Conservation (phyloP, 2,113 vertebrate species). For the Nyctibius bracteatus region DNA sequence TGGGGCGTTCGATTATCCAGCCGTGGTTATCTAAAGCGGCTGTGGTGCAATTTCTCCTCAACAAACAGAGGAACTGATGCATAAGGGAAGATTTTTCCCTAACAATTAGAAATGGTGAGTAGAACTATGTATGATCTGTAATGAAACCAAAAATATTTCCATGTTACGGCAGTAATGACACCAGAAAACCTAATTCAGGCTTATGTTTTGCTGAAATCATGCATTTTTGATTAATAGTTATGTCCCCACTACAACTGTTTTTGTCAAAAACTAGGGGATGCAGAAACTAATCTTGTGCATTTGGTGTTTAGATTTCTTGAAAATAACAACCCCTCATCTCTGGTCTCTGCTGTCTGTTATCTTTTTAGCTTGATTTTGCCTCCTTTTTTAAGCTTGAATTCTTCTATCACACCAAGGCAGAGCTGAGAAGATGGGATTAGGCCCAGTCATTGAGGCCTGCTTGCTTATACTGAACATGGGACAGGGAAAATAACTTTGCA, state of each 20-base stretch:
- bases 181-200: background rate
- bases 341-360: background rate
- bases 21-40: background rate
- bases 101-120: background rate
- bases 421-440: background rate
- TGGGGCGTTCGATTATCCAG: background rate
- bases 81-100: background rate
- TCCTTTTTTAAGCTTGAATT: background rate
- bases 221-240: background rate
- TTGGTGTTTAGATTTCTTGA: background rate
- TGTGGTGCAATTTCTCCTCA: background rate
- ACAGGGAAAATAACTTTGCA: background rate
- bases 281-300: background rate
- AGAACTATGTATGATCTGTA: background rate
- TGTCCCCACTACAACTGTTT: background rate
- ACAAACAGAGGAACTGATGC: background rate
- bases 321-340: background rate
- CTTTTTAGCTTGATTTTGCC: background rate
- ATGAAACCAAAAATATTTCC: background rate
- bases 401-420: fast-evolving
- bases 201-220: background rate
- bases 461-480: background rate
- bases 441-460: background rate
- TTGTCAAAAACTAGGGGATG: background rate
- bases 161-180: background rate